phyloP scores from a whole-genome alignment of 2,888 invertebrate species.

The Cheilosia impressa region DNA sequence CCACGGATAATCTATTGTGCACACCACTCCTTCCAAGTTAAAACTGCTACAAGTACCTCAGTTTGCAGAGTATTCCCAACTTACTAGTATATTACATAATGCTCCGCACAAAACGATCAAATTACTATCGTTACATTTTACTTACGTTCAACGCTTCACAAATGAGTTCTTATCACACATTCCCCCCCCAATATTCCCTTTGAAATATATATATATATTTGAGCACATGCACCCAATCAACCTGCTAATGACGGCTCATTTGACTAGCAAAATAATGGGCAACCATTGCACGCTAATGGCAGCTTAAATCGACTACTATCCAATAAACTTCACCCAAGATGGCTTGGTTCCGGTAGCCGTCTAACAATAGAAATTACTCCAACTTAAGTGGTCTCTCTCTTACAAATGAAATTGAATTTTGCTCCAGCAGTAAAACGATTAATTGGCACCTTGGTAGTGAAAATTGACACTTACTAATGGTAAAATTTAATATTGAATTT shows the following conservation, averaged over 20 bases:
- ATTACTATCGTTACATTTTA: too few relatives aligned
- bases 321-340: slow-evolving; percentile 7
- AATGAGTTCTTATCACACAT: too few relatives aligned
- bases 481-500: slow-evolving; percentile 50
- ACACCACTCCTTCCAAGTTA: too few relatives aligned
- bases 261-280: slow-evolving; percentile 17
- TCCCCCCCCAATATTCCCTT: too few relatives aligned
- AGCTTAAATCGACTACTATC: slow-evolving; percentile 31
- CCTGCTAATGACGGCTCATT: slow-evolving; percentile 7
- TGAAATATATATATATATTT: not conserved
- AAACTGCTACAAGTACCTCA: too few relatives aligned
- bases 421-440: slow-evolving; percentile 43
- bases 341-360: not conserved
- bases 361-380: slow-evolving; percentile 48
- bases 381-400: slow-evolving; percentile 24
- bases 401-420: slow-evolving; percentile 49
- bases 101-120: too few relatives aligned
- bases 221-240: not conserved
- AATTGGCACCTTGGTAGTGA: slow-evolving; percentile 49
- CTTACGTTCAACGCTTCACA: too few relatives aligned
- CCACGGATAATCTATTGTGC: too few relatives aligned
- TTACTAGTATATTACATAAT: too few relatives aligned
- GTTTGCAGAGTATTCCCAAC: too few relatives aligned
- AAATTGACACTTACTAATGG: slow-evolving; percentile 25
- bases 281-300: slow-evolving; percentile 51